These are phyloP conservation scores for Uropsilus gracilis DNA, from an alignment of 2,113 vertebrate species.

Conservation along the genomic window DNA sequence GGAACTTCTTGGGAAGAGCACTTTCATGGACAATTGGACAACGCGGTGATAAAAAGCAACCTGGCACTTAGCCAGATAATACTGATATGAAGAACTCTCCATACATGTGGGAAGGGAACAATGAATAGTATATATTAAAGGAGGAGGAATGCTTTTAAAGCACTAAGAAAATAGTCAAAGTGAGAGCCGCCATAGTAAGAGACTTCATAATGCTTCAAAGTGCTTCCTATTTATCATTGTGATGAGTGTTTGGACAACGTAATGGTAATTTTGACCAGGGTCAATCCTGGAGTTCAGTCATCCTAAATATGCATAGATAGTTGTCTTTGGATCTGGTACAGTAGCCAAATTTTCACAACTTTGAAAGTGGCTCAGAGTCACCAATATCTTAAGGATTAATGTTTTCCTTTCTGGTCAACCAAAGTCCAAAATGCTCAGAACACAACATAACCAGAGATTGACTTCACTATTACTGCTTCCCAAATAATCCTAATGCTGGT, in stretches of 20 bases:
- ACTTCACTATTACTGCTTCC: not conserved
- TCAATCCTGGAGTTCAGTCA: constrained; percentile 35
- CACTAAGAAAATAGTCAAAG: not conserved
- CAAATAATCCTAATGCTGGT: no score
- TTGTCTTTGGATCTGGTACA: constrained; percentile 34
- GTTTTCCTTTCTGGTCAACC: not conserved
- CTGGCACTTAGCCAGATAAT: not conserved
- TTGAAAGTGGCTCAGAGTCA: not conserved
- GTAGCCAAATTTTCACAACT: not conserved
- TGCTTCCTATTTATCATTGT: not conserved
- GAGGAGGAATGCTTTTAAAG: not conserved
- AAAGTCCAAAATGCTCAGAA: not conserved
- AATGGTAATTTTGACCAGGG: constrained; percentile 29
- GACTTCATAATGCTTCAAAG: not conserved
- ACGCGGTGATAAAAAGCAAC: not conserved
- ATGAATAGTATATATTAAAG: not conserved
- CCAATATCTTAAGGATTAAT: not conserved
- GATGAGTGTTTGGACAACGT: not conserved
- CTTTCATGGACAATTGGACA: not conserved
- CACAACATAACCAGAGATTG: not conserved
- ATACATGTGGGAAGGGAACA: not conserved
- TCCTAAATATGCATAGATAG: not conserved
- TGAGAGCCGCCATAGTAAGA: not conserved
- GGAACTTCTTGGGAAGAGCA: not conserved
- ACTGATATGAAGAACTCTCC: not conserved